Evolutionary conservation across 1,140 invertebrate genomes (phyloP).

Genomic region (Drosophila mojavensis): DNA sequence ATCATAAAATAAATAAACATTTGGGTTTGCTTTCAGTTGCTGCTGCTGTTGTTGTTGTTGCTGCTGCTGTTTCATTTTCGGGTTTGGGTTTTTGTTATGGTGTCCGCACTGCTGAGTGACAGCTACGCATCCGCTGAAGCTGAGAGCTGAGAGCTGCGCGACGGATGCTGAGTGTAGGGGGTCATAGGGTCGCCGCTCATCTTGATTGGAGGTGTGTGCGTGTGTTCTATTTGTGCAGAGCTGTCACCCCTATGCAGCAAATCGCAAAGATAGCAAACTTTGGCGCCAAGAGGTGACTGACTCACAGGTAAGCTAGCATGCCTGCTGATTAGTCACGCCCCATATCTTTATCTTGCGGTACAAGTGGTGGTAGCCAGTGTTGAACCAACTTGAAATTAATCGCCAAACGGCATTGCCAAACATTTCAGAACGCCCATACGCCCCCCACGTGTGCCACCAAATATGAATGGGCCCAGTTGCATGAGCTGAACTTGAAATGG

Average conservation of each 20-base stretch:
- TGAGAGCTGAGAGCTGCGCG: slow-evolving; percentile 18
- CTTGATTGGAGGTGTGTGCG: slow-evolving; percentile 7
- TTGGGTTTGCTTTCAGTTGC: slow-evolving; percentile 7
- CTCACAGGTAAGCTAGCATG: slow-evolving; percentile 22
- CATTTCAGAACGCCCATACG: slow-evolving; percentile 56
- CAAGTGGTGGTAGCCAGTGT: neutral
- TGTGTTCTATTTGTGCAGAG: slow-evolving; percentile 37
- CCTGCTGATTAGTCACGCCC: slow-evolving; percentile 59
- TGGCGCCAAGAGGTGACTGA: slow-evolving; percentile 19
- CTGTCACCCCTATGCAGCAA: slow-evolving; percentile 25
- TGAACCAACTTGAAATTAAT: slow-evolving; percentile 16
- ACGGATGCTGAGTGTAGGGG: neutral
- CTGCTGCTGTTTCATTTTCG: neutral
- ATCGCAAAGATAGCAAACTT: slow-evolving; percentile 12
- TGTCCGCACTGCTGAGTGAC: slow-evolving; percentile 54
- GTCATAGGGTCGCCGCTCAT: slow-evolving; percentile 17
- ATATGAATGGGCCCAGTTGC: slow-evolving; percentile 29
- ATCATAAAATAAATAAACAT: slow-evolving; percentile 53
- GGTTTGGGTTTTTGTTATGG: slow-evolving; percentile 19
- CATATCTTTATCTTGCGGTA: slow-evolving; percentile 3
- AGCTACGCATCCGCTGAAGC: slow-evolving; percentile 64
- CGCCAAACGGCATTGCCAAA: slow-evolving; percentile 35
- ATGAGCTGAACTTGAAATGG: slow-evolving; percentile 41
- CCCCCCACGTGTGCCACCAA: slow-evolving; percentile 29
- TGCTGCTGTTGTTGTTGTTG: neutral